Conservation (phyloP, 2,888 invertebrate species). For the Synergus gifuensis region DNA sequence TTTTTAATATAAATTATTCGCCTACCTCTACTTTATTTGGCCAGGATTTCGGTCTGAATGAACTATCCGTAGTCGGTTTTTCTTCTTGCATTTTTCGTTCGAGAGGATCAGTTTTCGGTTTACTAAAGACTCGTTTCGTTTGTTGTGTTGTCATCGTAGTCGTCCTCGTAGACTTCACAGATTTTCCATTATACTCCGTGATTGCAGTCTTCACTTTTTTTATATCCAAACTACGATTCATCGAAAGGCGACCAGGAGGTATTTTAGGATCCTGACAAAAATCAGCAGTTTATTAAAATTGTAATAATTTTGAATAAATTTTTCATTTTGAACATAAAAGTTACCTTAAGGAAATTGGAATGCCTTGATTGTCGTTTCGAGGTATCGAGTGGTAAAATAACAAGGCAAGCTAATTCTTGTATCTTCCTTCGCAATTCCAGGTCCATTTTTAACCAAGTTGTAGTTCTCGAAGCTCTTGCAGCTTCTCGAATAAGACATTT, state of each 20-base stretch:
- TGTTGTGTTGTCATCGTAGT: constrained; percentile 55
- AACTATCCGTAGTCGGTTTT: constrained; percentile 62
- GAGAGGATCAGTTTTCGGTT: constrained; percentile 75
- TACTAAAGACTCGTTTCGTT: constrained; percentile 64
- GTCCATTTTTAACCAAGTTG: constrained; percentile 84
- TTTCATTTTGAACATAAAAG: neutral
- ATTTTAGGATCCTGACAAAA: constrained; percentile 67
- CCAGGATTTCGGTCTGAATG: constrained; percentile 74
- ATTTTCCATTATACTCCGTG: constrained; percentile 74
- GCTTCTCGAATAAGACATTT: constrained; percentile 86
- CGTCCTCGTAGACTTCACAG: constrained; percentile 63
- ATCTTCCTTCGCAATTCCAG: constrained; percentile 82
- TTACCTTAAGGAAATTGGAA: constrained; percentile 73
- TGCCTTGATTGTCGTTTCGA: constrained; percentile 72
- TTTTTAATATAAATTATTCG: constrained; percentile 2
- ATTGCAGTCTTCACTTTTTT: constrained; percentile 77
- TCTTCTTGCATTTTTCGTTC: constrained; percentile 73
- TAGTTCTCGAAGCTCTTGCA: constrained; percentile 82
- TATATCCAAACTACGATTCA: constrained; percentile 73
- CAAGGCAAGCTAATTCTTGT: constrained; percentile 82
- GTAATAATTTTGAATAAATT: neutral
- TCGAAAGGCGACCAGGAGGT: constrained; percentile 66
- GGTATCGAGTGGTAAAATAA: constrained; percentile 77
- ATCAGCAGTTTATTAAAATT: neutral
- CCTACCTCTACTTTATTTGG: constrained; percentile 75